Percentiles rank a stretch among this genome's conserved stretches.
Conservation (phyloP, 2,797 vertebrate genomes). For the Dromococcyx pavoninus region DNA sequence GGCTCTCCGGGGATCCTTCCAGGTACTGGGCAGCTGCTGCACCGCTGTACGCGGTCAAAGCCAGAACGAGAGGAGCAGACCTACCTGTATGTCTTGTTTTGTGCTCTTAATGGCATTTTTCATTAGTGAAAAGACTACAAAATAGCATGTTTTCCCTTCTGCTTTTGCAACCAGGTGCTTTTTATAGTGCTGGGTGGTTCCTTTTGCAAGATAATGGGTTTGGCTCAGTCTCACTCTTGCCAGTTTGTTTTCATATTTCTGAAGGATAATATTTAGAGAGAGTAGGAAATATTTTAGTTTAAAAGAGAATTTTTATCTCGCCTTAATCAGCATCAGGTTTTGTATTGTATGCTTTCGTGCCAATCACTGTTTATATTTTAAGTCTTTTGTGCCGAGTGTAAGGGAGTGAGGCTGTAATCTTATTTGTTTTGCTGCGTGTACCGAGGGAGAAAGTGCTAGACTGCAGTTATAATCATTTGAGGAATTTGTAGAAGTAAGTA, state of each 20-base stretch:
- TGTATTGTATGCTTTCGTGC: background rate
- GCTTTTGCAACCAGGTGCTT: background rate
- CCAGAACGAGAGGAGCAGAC: too few relatives aligned
- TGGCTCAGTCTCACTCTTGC: background rate
- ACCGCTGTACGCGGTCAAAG: too few relatives aligned
- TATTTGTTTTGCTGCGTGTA: accelerated
- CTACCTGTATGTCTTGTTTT: accelerated
- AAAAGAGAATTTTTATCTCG: background rate
- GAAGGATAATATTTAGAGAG: background rate
- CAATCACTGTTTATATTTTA: background rate
- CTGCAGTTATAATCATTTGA: background rate
- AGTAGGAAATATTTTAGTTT: background rate
- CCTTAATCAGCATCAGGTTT: background rate
- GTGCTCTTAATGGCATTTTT: accelerated
- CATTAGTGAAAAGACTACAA: accelerated
- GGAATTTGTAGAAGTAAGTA: background rate
- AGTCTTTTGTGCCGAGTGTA: accelerated
- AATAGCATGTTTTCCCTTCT: accelerated
- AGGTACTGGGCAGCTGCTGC: too few relatives aligned
- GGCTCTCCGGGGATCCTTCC: too few relatives aligned
- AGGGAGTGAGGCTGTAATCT: accelerated
- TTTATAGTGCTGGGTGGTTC: accelerated
- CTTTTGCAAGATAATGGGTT: background rate
- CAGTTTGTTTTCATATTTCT: background rate
- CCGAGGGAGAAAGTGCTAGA: accelerated